Base-by-base conservation (phyloP, 2,888 invertebrate species). In the Pollenia angustigena region DNA sequence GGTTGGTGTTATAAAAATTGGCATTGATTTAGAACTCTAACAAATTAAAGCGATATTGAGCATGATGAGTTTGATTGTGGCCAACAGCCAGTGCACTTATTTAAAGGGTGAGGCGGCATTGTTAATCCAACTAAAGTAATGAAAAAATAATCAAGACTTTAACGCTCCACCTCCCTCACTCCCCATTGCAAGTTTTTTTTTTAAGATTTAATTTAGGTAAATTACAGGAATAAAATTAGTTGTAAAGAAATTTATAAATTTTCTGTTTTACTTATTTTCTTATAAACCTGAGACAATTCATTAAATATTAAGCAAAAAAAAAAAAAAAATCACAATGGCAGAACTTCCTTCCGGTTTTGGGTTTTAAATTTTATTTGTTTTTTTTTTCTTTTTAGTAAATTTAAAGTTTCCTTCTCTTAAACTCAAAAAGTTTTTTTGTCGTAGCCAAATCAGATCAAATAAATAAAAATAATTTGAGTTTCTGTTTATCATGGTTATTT, bases 81-180 rank as follows among this genome's bases (percentile, higher is more conserved):
- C 54, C 64, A 66, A 81, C 18, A 56, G 81, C 18, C 69, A 56
- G 48, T 42, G n/a, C 56, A 10, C n/a, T 66, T 54, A 58, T 40
- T 81, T 56, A 11, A 40, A 11, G 18, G 56, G 48, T 42, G 64
- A 23, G 42, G 1, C 42, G 44, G 0, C 12, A n/a, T 52, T 76
- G 54, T 66, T 54, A 76, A 76, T 10, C 44, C 8, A 44, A 76
- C 32, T 40, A 42, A 18, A 16, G n/a, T 46, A 46, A 14, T 14
- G 10, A 64, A 56, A 32, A 32, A 48, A 50, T 18, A 23, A 14
- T 54, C 44, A 64, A 54, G 7, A 79, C 42, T 79, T 60, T 12
- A 60, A 50, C 60, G 12, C 3, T 6, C 32, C 0, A 1, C 23
- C 32, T 6, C 4, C 40, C 8, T 58, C 32, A 14, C 32, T 48